Evolutionary conservation across 2,797 vertebrate genomes (phyloP), one percentile per base, ranked within the genome.

Genomic region (Alcedo quadribrachys): DNA sequence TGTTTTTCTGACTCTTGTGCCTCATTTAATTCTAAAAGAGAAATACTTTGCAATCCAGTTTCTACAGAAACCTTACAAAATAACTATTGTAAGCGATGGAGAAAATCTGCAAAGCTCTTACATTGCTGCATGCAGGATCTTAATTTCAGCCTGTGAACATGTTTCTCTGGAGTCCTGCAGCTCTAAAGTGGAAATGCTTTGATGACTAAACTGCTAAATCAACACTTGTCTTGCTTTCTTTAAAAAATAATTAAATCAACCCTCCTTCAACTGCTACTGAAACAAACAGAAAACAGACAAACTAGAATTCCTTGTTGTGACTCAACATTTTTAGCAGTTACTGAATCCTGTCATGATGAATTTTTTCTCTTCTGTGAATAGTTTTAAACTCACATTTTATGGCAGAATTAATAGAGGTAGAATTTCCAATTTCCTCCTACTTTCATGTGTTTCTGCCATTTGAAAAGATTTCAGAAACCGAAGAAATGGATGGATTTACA

Each of bases 191-290:
- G 69, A 93, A 94, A 89, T 85, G 32, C 62, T 90, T 92, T 94
- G 85, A 94, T 90, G 81, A 91, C 61, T 81, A 93, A 95, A 90
- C 78, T 85, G 75, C 80, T 92, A 96, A 93, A 96, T 85, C 86
- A 92, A 94, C 92, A 78, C 81, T 94, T 73, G 73, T 87, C 89
- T 93, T 77, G 40, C 22, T 73, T 40, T 54, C 68, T 87, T 86
- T 77, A 88, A 94, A 68, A 94, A 91, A 92, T 65, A 84, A 88
- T 89, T 90, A 95, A 95, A 93, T 75, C 76, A 87, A 60, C 16
- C 21, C 21, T 78, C 66, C 58, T 93, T 90, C 87, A 89, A 66
- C 90, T 95, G 78, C 54, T 69, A 69, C 69, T 51, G 89, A 94
- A 96, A 78, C 71, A 94, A 93, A 94, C 58, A 93, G 79, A 82